These are phyloP conservation scores for Heliconius ismenius DNA, from an alignment of 2,888 invertebrate genomes.

Conservation along the genomic window DNA sequence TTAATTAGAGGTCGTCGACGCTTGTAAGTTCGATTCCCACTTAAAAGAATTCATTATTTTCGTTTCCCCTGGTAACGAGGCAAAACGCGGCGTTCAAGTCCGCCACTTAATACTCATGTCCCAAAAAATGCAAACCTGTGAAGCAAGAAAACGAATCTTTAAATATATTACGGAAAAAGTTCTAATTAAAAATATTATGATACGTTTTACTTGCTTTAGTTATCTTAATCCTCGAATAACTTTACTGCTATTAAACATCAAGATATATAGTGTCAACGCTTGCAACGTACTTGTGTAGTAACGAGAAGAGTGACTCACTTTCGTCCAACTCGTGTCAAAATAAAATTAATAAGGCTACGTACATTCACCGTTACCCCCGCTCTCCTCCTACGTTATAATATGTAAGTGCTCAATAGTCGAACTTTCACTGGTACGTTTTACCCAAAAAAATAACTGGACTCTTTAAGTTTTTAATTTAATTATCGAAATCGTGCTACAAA, in stretches of 20 bases:
- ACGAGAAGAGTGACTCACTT: slow-evolving; percentile 31
- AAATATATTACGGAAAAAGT: neutral
- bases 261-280: neutral
- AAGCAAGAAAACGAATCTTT: too few relatives aligned
- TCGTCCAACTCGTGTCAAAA: slow-evolving; percentile 16
- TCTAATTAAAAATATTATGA: neutral
- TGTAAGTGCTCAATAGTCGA: neutral
- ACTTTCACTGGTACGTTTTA: slow-evolving; percentile 13
- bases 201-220: neutral
- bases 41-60: too few relatives aligned
- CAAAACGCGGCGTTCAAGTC: too few relatives aligned
- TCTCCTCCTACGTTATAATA: slow-evolving; percentile 31
- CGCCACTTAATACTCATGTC: too few relatives aligned
- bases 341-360: slow-evolving; percentile 19
- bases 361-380: slow-evolving; percentile 30
- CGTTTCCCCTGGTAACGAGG: too few relatives aligned
- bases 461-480: neutral
- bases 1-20: too few relatives aligned
- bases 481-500: neutral
- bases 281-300: too few relatives aligned
- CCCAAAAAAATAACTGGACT: neutral
- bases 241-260: neutral
- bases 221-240: neutral
- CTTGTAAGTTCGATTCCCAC: too few relatives aligned
- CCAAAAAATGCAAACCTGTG: too few relatives aligned